Base-by-base conservation (phyloP, 1,140 invertebrate genomes). In the Agraylea sexmaculata region DNA sequence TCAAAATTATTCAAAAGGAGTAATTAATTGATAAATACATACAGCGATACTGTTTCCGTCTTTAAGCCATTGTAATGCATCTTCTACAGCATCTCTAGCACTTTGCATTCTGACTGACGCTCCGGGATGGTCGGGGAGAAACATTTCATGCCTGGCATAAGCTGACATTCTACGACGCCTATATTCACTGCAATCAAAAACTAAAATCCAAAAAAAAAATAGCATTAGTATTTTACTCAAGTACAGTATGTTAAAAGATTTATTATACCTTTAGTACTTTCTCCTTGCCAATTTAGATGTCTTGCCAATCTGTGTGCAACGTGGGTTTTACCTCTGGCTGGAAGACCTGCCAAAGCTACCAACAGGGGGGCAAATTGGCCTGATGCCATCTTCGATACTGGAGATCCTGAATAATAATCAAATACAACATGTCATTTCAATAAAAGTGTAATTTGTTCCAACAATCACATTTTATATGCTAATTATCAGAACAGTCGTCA, bases 251-350 rank as follows among this genome's bases (percentile, higher is more conserved):
- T 25, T 25, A 25, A 7, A n/a, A 25, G 6, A 25, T 25, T 7
- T 25, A n/a, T 7, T 25, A 43, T 68, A 88, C 86, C 84, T 82
- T 83, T 87, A 18, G 86, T 83, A 46, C 74, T 74, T 47, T 89
- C 80, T 11, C 87, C 85, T 53, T 83, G 89, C 84, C 87, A 93
- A 55, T 87, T 89, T 17, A 93, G 73, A 52, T 91, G 87, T 30
- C 87, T 68, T 29, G 78, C 73, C n/a, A 94, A 71, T 49, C 87
- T 86, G 51, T 87, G 83, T 1, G 87, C 84, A 41, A 94, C 77
- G 56, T 90, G 84, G 17, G 87, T 93, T 66, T 95, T 96, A 32
- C 84, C 87, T 17, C 86, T 68, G 2, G 88, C 91, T 6, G 92
- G 91, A 39, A 95, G 65, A 21, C 92, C 92, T 13, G 91, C 89